Base-by-base conservation (phyloP, 2,888 invertebrate species). In the Pammene fasciana region DNA sequence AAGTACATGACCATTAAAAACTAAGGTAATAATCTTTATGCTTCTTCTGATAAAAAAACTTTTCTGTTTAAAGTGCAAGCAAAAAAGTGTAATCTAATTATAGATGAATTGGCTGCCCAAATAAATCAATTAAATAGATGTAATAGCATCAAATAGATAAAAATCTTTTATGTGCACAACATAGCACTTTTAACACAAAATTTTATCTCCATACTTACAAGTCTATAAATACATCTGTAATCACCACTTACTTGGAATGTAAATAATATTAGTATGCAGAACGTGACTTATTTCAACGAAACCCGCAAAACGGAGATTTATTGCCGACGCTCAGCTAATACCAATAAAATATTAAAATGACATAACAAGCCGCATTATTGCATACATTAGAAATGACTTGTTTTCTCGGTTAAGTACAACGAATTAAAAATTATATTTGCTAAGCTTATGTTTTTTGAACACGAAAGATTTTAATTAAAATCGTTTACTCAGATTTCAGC, bases 381-480 rank as follows among this genome's bases (percentile, higher is more conserved):
- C 61, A 38, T 55, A 18, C 18, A 18, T 46, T 56, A 46, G 16
- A 34, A 66, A 57, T 57, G 38, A 41, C 50, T 26, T 50, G 18
- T 56, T 43, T 45, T 26, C 26, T 34, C 14, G 7, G 54, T 11
- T n/a, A 56, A 65, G 36, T 59, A 34, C 18, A 66, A 38, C 26
- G 14, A 57, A 57, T 59, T 59, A 59, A 38, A 34, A 43, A 59
- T 10, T 16, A 57, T 64, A 64, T 65, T 68, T 59, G 57, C 68
- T 64, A 54, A 67, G 52, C 57, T 65, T 50, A 65, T 65, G 54
- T 54, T 64, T 50, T 43, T 59, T 16, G 13, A 65, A 60, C 59
- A 46, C 64, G 38, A 60, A 60, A 41, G 54, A 59, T 59, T 54
- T 54, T 60, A 59, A 65, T 70, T 70, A 64, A 65, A 68, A 68